Conservation (phyloP, 2,888 invertebrate genomes). For the Parthenolecanium corni region DNA sequence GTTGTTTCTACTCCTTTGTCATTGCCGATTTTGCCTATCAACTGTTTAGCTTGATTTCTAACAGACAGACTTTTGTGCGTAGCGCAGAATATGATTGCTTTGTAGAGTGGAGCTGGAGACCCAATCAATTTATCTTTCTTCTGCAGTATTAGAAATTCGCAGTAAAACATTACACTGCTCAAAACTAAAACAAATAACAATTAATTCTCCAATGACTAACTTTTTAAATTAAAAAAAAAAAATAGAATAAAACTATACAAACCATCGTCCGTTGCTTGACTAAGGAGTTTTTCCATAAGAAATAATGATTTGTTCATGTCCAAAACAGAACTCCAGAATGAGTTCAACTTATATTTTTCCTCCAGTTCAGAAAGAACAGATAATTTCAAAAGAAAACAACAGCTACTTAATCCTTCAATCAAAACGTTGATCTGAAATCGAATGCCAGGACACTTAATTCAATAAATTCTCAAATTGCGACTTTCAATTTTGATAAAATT, state of each 20-base stretch:
- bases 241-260: constrained; percentile 33
- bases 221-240: neutral
- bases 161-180: constrained; percentile 13
- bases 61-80: neutral
- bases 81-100: constrained; percentile 16
- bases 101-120: constrained; percentile 10
- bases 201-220: neutral
- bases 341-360: constrained; percentile 41
- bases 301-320: constrained; percentile 69
- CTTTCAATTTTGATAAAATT: neutral
- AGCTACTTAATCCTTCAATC: constrained; percentile 59
- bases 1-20: constrained; percentile 15
- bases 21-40: neutral
- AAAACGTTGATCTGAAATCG: constrained; percentile 47
- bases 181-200: constrained; percentile 7
- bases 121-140: constrained; percentile 13
- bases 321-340: constrained; percentile 57
- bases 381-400: constrained; percentile 54
- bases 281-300: constrained; percentile 67
- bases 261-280: constrained; percentile 55
- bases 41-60: constrained; percentile 5
- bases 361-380: constrained; percentile 43
- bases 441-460: neutral
- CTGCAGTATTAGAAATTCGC: constrained; percentile 22
- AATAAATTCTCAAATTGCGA: neutral